phyloP scores from a whole-genome alignment of 2,113 vertebrate genomes.

The Gymnarchus niloticus region DNA sequence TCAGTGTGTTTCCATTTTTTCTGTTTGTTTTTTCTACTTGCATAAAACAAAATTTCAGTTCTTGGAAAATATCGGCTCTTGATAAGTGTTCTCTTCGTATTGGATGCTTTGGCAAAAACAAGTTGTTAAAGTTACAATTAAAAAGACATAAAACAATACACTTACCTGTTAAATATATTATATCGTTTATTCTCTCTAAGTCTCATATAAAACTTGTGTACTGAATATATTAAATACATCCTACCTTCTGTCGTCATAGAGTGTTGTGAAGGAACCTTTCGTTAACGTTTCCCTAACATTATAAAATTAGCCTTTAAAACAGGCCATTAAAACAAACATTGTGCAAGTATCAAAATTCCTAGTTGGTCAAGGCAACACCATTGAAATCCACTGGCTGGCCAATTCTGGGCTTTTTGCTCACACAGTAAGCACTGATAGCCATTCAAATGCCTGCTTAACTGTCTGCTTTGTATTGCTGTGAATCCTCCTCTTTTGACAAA shows the following conservation, averaged over 20 bases:
- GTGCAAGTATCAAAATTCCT: conserved; percentile 63
- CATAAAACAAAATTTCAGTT: conserved; percentile 20
- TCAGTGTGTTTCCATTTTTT: conserved; percentile 1
- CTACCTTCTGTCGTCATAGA: conserved; percentile 54
- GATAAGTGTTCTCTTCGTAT: conserved; percentile 25
- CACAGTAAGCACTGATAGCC: conserved; percentile 52
- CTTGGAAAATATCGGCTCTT: neutral
- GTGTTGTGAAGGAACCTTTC: conserved; percentile 41
- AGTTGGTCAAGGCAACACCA: conserved; percentile 50
- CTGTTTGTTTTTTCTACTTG: neutral
- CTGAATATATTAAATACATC: conserved; percentile 75
- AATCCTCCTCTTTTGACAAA: conserved; percentile 19
- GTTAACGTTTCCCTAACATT: conserved; percentile 14
- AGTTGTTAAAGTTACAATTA: conserved; percentile 46
- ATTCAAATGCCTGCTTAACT: conserved; percentile 48
- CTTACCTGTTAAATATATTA: conserved; percentile 67
- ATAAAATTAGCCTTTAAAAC: conserved; percentile 52
- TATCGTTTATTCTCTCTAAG: conserved; percentile 57
- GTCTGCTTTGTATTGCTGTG: conserved; percentile 26
- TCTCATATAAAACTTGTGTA: conserved; percentile 61
- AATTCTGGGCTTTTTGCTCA: conserved; percentile 47
- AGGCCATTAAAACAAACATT: conserved; percentile 57
- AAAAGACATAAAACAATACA: conserved; percentile 53
- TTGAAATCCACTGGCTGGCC: conserved; percentile 58
- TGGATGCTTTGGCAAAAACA: conserved; percentile 56